Evolutionary conservation across 2,888 invertebrate species (phyloP).

Genomic region (Autographa pulchrina): DNA sequence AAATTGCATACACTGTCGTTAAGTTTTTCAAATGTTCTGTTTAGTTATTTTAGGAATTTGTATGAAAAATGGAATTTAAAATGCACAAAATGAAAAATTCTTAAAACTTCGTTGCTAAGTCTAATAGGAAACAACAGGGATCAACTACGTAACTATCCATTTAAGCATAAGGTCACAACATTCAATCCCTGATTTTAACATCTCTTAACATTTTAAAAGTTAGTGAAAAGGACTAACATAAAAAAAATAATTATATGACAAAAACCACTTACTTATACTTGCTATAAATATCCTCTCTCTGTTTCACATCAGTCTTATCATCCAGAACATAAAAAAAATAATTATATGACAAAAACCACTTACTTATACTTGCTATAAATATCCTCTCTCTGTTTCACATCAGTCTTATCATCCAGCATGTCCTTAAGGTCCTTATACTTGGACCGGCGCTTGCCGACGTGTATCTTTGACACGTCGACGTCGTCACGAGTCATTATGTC

Average conservation of each 20-base stretch:
- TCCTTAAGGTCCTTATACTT: constrained; percentile 90
- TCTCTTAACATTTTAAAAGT: background rate
- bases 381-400: constrained; percentile 85
- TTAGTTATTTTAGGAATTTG: too few species aligned
- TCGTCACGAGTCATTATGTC: constrained; percentile 92
- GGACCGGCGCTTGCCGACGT: constrained; percentile 90
- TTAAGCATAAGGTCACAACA: too few species aligned
- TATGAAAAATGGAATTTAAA: too few species aligned
- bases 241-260: background rate
- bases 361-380: constrained; percentile 90
- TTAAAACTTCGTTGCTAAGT: too few species aligned
- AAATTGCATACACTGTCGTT: too few species aligned
- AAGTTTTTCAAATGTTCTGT: too few species aligned
- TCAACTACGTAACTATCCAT: too few species aligned
- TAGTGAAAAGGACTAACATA: too few species aligned
- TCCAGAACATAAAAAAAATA: constrained; percentile 87
- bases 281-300: constrained; percentile 88
- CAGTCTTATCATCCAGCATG: constrained; percentile 92
- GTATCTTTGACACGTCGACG: constrained; percentile 84
- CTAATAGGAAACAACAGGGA: too few species aligned
- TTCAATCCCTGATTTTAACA: too few species aligned
- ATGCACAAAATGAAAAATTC: too few species aligned
- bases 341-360: constrained; percentile 58
- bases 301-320: constrained; percentile 91
- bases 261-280: constrained; percentile 86